Evolutionary conservation across 2,113 vertebrate species (phyloP).

Genomic region (Takifugu bimaculatus): DNA sequence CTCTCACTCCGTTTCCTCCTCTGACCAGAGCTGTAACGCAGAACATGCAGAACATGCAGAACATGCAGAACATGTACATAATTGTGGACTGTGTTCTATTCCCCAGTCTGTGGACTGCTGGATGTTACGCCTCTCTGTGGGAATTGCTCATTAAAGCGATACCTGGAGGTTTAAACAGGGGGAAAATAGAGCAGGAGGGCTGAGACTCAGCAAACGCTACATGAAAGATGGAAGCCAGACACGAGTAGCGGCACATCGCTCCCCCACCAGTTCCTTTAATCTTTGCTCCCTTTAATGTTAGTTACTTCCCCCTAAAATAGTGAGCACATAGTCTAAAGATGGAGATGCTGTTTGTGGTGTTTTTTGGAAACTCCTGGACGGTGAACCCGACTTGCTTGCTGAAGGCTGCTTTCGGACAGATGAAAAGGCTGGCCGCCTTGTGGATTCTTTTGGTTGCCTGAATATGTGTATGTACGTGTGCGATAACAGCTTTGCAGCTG

Average conservation of each 20-base stretch:
- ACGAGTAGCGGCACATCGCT: background rate
- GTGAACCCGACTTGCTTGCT: slow-evolving; percentile 4
- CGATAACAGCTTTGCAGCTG: slow-evolving; percentile 1
- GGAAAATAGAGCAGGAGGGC: slow-evolving; percentile 8
- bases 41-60: background rate
- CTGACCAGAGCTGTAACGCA: slow-evolving; percentile 1
- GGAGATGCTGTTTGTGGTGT: background rate
- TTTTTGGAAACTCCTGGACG: slow-evolving; percentile 2
- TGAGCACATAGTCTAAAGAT: background rate
- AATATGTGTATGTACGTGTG: slow-evolving; percentile 3
- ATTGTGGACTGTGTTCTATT: background rate
- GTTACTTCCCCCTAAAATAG: background rate
- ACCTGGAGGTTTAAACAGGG: background rate
- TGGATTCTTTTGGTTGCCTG: background rate
- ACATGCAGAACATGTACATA: background rate
- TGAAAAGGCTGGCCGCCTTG: slow-evolving; percentile 14
- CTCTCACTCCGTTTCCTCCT: background rate
- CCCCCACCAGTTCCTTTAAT: slow-evolving; percentile 3
- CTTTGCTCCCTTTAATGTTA: background rate
- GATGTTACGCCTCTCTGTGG: slow-evolving; percentile 23
- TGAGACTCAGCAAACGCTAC: slow-evolving; percentile 9
- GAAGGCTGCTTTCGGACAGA: slow-evolving; percentile 23
- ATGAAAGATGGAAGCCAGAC: slow-evolving; percentile 7
- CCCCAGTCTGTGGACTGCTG: background rate
- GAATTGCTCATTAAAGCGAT: slow-evolving; percentile 18